Evolutionary conservation across 2,888 invertebrate species (phyloP), one percentile per base, ranked within the genome.

Genomic region (Dasysyrphus tricinctus): DNA sequence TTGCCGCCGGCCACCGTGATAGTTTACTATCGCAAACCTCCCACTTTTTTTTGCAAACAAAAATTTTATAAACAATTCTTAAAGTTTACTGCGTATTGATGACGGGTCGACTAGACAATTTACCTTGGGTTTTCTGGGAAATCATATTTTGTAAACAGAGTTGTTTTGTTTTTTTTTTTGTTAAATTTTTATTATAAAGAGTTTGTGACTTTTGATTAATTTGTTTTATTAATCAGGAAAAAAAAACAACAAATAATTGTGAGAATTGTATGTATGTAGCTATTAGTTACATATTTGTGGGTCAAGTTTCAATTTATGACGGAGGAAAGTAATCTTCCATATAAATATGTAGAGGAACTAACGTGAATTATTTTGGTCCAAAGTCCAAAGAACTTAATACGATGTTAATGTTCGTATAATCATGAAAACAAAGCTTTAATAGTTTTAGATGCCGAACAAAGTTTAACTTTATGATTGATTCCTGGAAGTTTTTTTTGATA

Each of bases 121-220:
- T 61, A 77, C 77, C 59, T 77, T 61, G 77, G 5, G 19, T 14
- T 70, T 69, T 59, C 59, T 77, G 37, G 59, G 69, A 77, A 77
- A 77, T 61, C 39, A 7, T 61, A 14, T 57, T 61, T 65, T 70
- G 69, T 59, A 69, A 77, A 77, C 69, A 77, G 42, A 49, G 29
- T 69, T 59, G 14, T 49, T 69, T 19, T 49, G n/a, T 19, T 65
- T 67, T 39, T 54, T n/a, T 12, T 12, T 63, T 14, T 24, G 24
- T 24, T 14, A 14, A 5, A 42, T 14, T 42, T 14, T 42, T 32
- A 8, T 32, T 32, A 24, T 24, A 14, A 14, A 14, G 42, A 29
- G 6, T 32, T n/a, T 56, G 29, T 56, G n/a, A 34, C 0, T 34
- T 16, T 34, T 16, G 29, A 51, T 51, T 51, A 14, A 14, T 29